These are phyloP conservation scores for Caenorhabditis zanzibari DNA, from an alignment of 2,888 invertebrate genomes.

Conservation along the genomic window DNA sequence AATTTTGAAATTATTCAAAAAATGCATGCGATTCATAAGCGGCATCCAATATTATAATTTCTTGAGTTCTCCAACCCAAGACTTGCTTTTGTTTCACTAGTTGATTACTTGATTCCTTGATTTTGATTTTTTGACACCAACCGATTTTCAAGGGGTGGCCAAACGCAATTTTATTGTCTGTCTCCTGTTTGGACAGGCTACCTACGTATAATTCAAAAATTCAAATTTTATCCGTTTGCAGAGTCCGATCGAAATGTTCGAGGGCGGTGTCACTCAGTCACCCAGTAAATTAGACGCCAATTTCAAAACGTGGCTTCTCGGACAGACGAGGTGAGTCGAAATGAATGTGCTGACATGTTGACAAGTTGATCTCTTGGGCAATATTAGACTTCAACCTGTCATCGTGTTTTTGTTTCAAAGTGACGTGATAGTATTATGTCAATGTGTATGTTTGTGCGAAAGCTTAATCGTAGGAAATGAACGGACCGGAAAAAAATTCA, in stretches of 20 bases:
- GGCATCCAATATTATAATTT: slow-evolving; percentile 42
- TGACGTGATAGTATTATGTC: slow-evolving; percentile 50
- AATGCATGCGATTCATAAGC: slow-evolving; percentile 45
- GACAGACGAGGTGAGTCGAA: slow-evolving; percentile 80
- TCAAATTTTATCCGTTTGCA: slow-evolving; percentile 57
- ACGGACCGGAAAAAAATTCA: too few species aligned
- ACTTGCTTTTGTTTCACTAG: slow-evolving; percentile 66
- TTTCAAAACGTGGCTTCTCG: slow-evolving; percentile 83
- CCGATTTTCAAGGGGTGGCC: slow-evolving; percentile 52
- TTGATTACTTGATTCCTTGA: slow-evolving; percentile 54
- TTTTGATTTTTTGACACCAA: slow-evolving; percentile 52
- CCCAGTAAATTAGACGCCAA: slow-evolving; percentile 83
- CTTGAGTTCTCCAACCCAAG: slow-evolving; percentile 61
- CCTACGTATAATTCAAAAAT: neutral
- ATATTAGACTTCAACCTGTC: slow-evolving; percentile 51
- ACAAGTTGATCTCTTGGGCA: slow-evolving; percentile 37
- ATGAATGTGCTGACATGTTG: slow-evolving; percentile 45
- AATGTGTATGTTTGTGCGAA: slow-evolving; percentile 4
- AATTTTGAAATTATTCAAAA: neutral
- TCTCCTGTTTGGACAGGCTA: slow-evolving; percentile 18
- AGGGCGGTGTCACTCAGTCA: slow-evolving; percentile 82
- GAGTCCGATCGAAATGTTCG: slow-evolving; percentile 84
- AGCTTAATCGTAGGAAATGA: neutral
- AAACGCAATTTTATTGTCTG: slow-evolving; percentile 25
- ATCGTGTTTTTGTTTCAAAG: slow-evolving; percentile 32